A percentile compares a stretch with the other conserved stretches of the same genome.
These are phyloP conservation scores for Protophormia terraenovae DNA, from an alignment of 2,888 invertebrate genomes.

Conservation along the genomic window DNA sequence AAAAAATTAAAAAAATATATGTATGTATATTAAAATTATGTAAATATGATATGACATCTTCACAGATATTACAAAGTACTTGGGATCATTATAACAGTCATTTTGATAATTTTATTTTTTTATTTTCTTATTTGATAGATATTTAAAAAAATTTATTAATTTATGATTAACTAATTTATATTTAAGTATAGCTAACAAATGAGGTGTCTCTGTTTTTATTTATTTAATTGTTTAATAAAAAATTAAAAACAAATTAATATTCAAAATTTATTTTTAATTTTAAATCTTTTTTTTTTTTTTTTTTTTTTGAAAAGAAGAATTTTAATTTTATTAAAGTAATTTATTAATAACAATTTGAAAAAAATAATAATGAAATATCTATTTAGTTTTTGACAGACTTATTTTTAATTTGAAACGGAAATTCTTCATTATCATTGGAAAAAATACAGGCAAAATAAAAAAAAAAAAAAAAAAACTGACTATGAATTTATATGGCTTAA, in stretches of 20 bases:
- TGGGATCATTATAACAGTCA: slow-evolving; percentile 49
- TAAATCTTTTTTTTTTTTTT: background rate
- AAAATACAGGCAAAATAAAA: background rate
- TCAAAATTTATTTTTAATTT: slow-evolving; percentile 9
- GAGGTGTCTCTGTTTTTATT: background rate
- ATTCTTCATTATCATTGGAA: slow-evolving; percentile 53
- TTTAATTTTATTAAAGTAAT: slow-evolving; percentile 18
- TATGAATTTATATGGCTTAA: slow-evolving; percentile 58
- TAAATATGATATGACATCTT: slow-evolving; percentile 25
- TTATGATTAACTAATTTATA: slow-evolving; percentile 28
- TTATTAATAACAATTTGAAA: background rate
- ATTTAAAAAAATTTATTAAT: background rate
- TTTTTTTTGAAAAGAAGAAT: background rate
- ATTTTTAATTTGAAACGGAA: slow-evolving; percentile 57
- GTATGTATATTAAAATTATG: too few relatives aligned
- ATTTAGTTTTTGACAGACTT: slow-evolving; percentile 21
- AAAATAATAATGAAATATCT: slow-evolving; percentile 40
- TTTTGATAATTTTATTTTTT: slow-evolving; percentile 7
- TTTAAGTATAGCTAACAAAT: slow-evolving; percentile 24
- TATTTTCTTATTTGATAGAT: background rate
- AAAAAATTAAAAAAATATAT: slow-evolving; percentile 34
- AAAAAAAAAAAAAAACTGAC: slow-evolving; percentile 41
- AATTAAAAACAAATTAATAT: slow-evolving; percentile 45
- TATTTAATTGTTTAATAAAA: slow-evolving; percentile 8
- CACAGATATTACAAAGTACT: slow-evolving; percentile 42